A percentile compares a stretch with the other conserved stretches of the same genome.
Evolutionary conservation across 2,888 invertebrate genomes (phyloP).

Genomic region (Crepidodera aurea): DNA sequence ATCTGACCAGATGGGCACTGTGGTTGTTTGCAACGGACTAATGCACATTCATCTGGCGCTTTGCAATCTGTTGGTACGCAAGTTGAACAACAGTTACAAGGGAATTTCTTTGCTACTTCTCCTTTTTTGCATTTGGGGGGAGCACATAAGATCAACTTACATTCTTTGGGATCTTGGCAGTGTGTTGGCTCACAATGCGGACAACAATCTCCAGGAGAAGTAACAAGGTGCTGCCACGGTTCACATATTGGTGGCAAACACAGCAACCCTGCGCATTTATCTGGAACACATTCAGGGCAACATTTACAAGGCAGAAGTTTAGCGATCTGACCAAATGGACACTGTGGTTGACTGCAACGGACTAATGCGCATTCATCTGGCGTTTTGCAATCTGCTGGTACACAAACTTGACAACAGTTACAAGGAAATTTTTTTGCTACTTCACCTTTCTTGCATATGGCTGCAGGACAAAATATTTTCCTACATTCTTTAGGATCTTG

Average conservation of each 20-base stretch:
- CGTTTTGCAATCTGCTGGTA: not conserved
- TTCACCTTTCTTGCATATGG: not conserved
- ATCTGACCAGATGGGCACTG: not conserved
- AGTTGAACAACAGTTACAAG: not conserved
- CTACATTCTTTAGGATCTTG: not conserved
- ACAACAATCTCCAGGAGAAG: not conserved
- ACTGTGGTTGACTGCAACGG: not conserved
- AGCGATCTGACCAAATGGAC: not conserved
- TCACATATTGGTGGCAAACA: not conserved
- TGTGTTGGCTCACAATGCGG: slow-evolving; percentile 1
- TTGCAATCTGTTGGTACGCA: not conserved
- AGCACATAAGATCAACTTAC: not conserved
- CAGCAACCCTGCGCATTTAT: not conserved
- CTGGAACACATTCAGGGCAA: slow-evolving; percentile 6
- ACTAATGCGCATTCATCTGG: not conserved
- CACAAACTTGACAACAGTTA: not conserved
- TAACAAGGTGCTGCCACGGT: not conserved
- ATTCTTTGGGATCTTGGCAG: not conserved
- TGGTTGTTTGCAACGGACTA: not conserved
- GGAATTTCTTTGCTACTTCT: not conserved
- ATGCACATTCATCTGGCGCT: not conserved
- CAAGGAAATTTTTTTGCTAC: not conserved
- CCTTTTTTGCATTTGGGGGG: not conserved
- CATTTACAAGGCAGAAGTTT: not conserved
- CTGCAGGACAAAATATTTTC: not conserved